These are phyloP conservation scores for Bombus affinis DNA, from an alignment of 1,140 invertebrate species.

Conservation along the genomic window DNA sequence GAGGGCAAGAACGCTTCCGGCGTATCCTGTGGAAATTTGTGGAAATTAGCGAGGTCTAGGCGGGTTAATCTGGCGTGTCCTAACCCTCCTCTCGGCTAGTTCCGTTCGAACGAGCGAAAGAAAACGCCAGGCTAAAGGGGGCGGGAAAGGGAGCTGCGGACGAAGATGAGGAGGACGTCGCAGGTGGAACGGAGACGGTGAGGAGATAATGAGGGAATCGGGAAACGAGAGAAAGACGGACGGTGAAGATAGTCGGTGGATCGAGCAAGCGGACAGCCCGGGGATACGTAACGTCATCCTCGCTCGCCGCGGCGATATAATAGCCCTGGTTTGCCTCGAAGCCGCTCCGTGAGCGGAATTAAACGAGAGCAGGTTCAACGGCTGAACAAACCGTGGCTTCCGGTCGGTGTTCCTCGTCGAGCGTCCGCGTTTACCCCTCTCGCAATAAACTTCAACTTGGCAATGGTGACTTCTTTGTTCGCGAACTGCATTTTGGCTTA, in stretches of 20 bases:
- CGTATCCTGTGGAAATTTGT: neutral
- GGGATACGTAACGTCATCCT: slow-evolving; percentile 65
- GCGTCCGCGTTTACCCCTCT: neutral
- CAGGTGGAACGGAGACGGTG: neutral
- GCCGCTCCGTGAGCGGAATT: slow-evolving; percentile 65
- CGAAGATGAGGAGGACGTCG: slow-evolving; percentile 2
- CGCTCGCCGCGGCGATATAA: slow-evolving; percentile 57
- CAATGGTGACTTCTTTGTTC: too few relatives aligned
- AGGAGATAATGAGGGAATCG: slow-evolving; percentile 36
- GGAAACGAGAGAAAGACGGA: slow-evolving; percentile 37
- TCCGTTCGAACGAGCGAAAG: slow-evolving; percentile 34
- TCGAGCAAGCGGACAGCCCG: slow-evolving; percentile 45
- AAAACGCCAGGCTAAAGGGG: neutral
- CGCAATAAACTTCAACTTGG: neutral
- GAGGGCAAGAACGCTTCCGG: neutral
- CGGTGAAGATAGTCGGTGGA: slow-evolving; percentile 30
- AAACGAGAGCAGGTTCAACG: slow-evolving; percentile 68
- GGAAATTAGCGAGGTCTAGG: slow-evolving; percentile 61
- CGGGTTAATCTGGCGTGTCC: slow-evolving; percentile 38
- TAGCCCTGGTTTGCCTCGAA: slow-evolving; percentile 61
- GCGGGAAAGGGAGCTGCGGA: slow-evolving; percentile 13
- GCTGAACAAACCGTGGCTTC: slow-evolving; percentile 66
- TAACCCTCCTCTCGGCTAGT: slow-evolving; percentile 13
- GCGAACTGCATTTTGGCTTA: too few relatives aligned
- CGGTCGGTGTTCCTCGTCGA: slow-evolving; percentile 39